phyloP scores from a whole-genome alignment of 1,140 invertebrate genomes.

The Sitodiplosis mosellana region DNA sequence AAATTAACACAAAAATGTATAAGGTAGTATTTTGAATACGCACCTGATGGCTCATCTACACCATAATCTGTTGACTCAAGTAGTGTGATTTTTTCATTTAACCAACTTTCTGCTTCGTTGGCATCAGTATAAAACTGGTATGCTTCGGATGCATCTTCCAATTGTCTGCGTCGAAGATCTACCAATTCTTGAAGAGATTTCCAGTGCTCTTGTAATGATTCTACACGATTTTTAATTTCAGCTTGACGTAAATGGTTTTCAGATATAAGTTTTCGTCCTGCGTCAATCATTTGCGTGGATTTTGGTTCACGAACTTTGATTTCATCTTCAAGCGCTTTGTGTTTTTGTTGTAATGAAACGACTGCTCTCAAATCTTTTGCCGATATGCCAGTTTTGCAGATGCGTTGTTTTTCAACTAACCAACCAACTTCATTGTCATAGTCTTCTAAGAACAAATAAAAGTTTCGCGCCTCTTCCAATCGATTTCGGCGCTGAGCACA shows the following conservation, averaged over 20 bases:
- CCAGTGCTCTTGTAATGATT: slow-evolving; percentile 70
- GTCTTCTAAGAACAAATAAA: slow-evolving; percentile 89
- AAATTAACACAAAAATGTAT: too few species aligned
- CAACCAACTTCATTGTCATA: slow-evolving; percentile 87
- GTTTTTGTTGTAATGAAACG: slow-evolving; percentile 79
- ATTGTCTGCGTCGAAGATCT: slow-evolving; percentile 59
- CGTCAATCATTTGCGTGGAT: slow-evolving; percentile 54
- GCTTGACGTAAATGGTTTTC: slow-evolving; percentile 56
- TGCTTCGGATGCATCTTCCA: slow-evolving; percentile 86
- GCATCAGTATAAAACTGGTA: slow-evolving; percentile 92
- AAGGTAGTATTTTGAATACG: too few species aligned
- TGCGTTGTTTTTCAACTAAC: slow-evolving; percentile 79
- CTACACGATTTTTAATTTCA: slow-evolving; percentile 62
- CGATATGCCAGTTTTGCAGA: slow-evolving; percentile 75
- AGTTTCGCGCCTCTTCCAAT: slow-evolving; percentile 79
- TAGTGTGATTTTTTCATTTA: slow-evolving; percentile 80
- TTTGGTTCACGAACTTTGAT: slow-evolving; percentile 71
- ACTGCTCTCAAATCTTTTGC: slow-evolving; percentile 86
- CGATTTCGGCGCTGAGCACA: slow-evolving; percentile 55
- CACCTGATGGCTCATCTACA: slow-evolving; percentile 72
- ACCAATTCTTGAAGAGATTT: slow-evolving; percentile 67
- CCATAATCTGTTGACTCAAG: slow-evolving; percentile 78
- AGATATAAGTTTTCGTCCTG: slow-evolving; percentile 52
- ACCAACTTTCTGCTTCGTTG: slow-evolving; percentile 95
- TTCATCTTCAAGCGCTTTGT: slow-evolving; percentile 85